Evolutionary conservation across 2,113 vertebrate species (phyloP).

Genomic region (Lampris incognitus): DNA sequence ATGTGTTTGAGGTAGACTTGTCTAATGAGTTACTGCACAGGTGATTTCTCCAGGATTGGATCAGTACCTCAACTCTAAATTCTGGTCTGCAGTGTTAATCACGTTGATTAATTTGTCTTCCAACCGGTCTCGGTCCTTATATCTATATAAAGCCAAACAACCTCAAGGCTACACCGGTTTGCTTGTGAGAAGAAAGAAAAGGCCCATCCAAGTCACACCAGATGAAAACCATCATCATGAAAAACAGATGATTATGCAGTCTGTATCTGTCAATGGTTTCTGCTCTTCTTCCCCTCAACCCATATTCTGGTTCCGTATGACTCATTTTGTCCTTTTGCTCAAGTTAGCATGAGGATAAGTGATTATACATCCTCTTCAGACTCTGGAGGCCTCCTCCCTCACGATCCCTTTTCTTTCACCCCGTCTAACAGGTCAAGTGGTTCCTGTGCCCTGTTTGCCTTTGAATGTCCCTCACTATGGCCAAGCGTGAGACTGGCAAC

Average conservation of each 20-base stretch:
- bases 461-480: constrained; percentile 85
- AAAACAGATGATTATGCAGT: constrained; percentile 25
- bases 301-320: constrained; percentile 36
- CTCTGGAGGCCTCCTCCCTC: constrained; percentile 34
- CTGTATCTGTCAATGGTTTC: neutral
- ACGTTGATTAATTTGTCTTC: constrained; percentile 18
- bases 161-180: constrained; percentile 1
- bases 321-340: constrained; percentile 60
- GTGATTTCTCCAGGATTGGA: neutral
- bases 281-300: neutral
- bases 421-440: constrained; percentile 61
- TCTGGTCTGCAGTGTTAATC: constrained; percentile 22
- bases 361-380: constrained; percentile 22
- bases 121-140: constrained; percentile 15
- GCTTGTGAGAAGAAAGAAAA: constrained; percentile 4
- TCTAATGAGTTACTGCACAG: neutral
- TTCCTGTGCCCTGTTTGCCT: constrained; percentile 20
- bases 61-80: neutral
- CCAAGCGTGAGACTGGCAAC: constrained; percentile 87
- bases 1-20: neutral
- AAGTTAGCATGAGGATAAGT: neutral
- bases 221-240: neutral
- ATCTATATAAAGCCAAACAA: constrained; percentile 45
- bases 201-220: constrained; percentile 16
- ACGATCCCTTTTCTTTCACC: constrained; percentile 38